Evolutionary conservation across 1,140 invertebrate genomes (phyloP).

Genomic region (Liolophura sinensis): DNA sequence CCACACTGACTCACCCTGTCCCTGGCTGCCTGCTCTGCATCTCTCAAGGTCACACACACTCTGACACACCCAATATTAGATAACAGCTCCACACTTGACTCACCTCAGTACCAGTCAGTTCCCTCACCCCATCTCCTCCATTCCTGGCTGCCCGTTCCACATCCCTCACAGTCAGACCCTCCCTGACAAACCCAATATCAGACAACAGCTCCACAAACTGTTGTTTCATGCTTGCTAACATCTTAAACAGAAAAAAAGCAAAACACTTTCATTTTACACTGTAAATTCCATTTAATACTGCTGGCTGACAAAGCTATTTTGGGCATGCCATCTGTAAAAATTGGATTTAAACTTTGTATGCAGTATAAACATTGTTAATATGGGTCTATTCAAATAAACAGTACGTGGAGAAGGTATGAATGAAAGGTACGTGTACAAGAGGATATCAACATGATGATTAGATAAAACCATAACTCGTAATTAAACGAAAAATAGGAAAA

Average conservation of each 20-base stretch:
- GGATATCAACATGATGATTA: too few species aligned
- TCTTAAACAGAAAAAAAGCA: conserved; percentile 27
- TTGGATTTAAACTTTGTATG: too few species aligned
- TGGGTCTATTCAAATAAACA: too few species aligned
- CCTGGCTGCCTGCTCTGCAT: conserved; percentile 59
- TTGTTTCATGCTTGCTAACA: conserved; percentile 52
- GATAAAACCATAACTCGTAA: not conserved
- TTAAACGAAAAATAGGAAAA: not conserved
- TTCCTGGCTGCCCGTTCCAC: conserved; percentile 61
- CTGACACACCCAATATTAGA: conserved; percentile 53
- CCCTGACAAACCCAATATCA: conserved; percentile 51
- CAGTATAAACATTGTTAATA: too few species aligned
- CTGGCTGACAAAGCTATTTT: conserved; percentile 46
- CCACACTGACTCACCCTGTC: conserved; percentile 56
- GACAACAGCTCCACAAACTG: conserved; percentile 55
- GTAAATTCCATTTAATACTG: not conserved
- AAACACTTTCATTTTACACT: not conserved
- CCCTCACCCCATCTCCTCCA: conserved; percentile 68
- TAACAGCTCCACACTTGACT: conserved; percentile 43
- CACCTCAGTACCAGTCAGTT: conserved; percentile 71
- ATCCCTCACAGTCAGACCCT: conserved; percentile 36
- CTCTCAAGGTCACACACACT: conserved; percentile 33
- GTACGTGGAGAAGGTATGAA: too few species aligned
- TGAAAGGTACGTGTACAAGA: too few species aligned
- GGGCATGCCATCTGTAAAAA: conserved; percentile 64